Evolutionary conservation across 1,140 invertebrate species (phyloP), one percentile per base, ranked within the genome.

Genomic region (Papilio polytes): DNA sequence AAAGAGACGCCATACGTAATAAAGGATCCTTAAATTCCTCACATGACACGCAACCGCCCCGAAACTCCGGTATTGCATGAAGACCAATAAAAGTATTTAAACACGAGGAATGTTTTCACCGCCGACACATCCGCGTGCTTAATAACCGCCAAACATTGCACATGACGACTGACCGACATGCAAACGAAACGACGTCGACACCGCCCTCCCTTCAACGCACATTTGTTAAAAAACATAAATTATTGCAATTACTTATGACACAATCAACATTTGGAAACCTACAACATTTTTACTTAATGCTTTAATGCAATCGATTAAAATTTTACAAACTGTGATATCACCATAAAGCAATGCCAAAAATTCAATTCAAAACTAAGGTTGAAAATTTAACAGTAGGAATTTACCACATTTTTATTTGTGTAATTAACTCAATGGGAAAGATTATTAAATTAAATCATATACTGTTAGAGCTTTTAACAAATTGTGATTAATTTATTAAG

Each of bases 71-170:
- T 70, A 77, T 53, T 77, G 10, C 51, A 53, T 77, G 53, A 82
- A 44, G 72, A 80, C 31, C 78, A 73, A 80, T 82, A 74, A 80
- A 77, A 80, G 56, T 80, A 66, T 76, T 81, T 72, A 83, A 78
- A 80, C 80, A 80, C 76, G 81, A 72, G 72, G 48, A 79, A 80
- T 70, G 15, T 70, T 84, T 86, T 86, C 81, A 80, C 80, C 53
- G 84, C 66, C 82, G 81, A 53, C 44, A 53, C 20, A 78, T 83
- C 80, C 82, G 76, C 79, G 82, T 80, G 84, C 81, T 88, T 91
- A 89, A 89, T 89, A 88, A 89, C 85, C 80, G 83, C 88, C 88
- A 87, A 91, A 92, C 80, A 85, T 87, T 84, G 79, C 84, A 85
- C 85, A 82, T 87, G 88, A 88, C 87, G 89, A 86, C 77, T 84